These are phyloP conservation scores for Ladona fulva DNA, from an alignment of 1,140 invertebrate species.

Conservation along the genomic window DNA sequence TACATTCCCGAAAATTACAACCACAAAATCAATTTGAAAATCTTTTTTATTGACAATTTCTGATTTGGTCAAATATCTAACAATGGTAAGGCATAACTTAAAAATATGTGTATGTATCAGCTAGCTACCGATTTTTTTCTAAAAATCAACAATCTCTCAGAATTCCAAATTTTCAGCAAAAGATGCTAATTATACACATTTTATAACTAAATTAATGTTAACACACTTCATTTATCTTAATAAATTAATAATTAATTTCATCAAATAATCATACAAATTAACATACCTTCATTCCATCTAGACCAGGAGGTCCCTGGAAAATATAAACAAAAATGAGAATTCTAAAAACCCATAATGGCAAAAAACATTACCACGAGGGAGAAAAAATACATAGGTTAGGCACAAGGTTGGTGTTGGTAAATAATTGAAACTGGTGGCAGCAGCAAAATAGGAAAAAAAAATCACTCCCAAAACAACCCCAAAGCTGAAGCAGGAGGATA, in stretches of 20 bases:
- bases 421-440: slow-evolving; percentile 32
- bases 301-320: slow-evolving; percentile 57
- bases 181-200: background rate
- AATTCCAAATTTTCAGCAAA: background rate
- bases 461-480: slow-evolving; percentile 21
- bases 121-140: background rate
- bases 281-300: slow-evolving; percentile 65
- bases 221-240: background rate
- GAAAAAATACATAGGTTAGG: slow-evolving; percentile 14
- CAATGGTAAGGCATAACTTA: slow-evolving; percentile 10
- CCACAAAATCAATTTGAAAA: background rate
- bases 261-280: slow-evolving; percentile 16
- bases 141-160: background rate
- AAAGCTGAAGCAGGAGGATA: slow-evolving; percentile 19
- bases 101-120: background rate
- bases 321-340: slow-evolving; percentile 20
- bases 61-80: background rate
- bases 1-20: background rate
- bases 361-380: background rate
- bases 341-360: background rate
- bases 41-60: slow-evolving; percentile 12
- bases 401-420: slow-evolving; percentile 21
- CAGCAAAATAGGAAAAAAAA: slow-evolving; percentile 39
- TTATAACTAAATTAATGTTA: background rate
- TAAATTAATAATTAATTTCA: slow-evolving; percentile 17